Evolutionary conservation across 2,888 invertebrate genomes (phyloP).

Genomic region (Oxystoma pomonae): DNA sequence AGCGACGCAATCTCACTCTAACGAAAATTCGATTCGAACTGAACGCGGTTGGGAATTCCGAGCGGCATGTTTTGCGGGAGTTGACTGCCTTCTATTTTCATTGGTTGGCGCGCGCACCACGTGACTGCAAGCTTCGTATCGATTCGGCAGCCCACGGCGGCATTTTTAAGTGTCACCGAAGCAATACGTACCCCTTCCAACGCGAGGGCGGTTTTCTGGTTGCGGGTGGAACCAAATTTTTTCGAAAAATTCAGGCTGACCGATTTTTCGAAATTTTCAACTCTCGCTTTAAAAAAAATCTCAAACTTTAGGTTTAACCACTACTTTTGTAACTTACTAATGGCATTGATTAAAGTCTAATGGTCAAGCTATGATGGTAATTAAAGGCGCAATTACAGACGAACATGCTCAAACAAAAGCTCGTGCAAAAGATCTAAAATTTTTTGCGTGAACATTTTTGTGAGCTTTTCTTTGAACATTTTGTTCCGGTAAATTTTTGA

Average conservation of each 20-base stretch:
- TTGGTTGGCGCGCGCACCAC: constrained; percentile 51
- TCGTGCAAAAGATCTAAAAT: no score
- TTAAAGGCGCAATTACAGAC: no score
- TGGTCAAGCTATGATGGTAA: no score
- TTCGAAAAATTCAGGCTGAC: neutral
- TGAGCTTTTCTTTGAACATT: no score
- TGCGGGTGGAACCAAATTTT: constrained; percentile 13
- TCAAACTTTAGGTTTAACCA: neutral
- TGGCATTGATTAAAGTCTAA: no score
- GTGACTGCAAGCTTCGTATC: constrained; percentile 64
- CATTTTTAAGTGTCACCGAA: constrained; percentile 68
- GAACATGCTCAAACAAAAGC: no score
- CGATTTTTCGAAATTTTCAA: neutral
- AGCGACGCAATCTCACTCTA: constrained; percentile 38
- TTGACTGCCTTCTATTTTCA: constrained; percentile 31
- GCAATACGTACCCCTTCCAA: constrained; percentile 36
- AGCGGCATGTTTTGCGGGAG: constrained; percentile 43
- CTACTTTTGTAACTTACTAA: no score
- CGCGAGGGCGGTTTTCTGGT: constrained; percentile 34
- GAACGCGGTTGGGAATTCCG: constrained; percentile 35
- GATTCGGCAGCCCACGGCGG: constrained; percentile 77
- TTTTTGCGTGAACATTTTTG: no score
- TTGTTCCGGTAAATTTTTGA: no score
- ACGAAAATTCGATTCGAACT: constrained; percentile 44
- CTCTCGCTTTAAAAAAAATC: neutral